Percentiles rank a stretch among this genome's conserved stretches.
Evolutionary conservation across 2,888 invertebrate species (phyloP).

Genomic region (Notocelia uddmanniana): DNA sequence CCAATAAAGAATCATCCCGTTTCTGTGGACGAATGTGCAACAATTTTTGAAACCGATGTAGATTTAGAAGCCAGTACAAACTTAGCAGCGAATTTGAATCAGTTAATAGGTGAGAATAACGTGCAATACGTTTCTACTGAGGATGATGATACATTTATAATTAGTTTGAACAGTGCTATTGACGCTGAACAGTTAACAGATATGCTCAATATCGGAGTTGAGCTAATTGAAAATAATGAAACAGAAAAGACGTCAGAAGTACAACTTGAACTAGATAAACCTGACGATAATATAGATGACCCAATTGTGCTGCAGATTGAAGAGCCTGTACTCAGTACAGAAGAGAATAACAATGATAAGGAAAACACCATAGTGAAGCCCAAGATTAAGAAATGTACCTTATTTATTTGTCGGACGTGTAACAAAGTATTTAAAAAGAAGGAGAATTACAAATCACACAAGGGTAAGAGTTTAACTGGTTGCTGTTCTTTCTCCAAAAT

Average conservation of each 20-base stretch:
- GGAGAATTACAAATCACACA: slow-evolving; percentile 75
- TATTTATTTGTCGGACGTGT: slow-evolving; percentile 70
- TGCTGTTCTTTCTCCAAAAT: not conserved
- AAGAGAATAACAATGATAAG: slow-evolving; percentile 16
- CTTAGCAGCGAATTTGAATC: slow-evolving; percentile 79
- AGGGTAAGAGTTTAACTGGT: slow-evolving; percentile 63
- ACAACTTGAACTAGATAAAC: slow-evolving; percentile 37
- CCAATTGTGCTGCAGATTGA: slow-evolving; percentile 57
- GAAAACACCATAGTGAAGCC: slow-evolving; percentile 45
- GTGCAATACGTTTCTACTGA: slow-evolving; percentile 81
- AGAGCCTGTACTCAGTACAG: slow-evolving; percentile 47
- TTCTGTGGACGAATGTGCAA: slow-evolving; percentile 75
- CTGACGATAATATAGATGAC: slow-evolving; percentile 48
- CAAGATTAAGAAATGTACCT: slow-evolving; percentile 59
- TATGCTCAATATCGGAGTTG: slow-evolving; percentile 77
- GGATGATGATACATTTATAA: slow-evolving; percentile 81
- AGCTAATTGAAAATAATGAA: slow-evolving; percentile 55
- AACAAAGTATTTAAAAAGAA: slow-evolving; percentile 75
- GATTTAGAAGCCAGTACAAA: slow-evolving; percentile 80
- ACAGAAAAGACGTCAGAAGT: slow-evolving; percentile 40
- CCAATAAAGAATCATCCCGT: slow-evolving; percentile 56
- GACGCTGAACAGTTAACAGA: slow-evolving; percentile 78
- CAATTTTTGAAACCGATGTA: slow-evolving; percentile 81
- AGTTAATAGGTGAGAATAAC: slow-evolving; percentile 77
- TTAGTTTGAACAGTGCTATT: slow-evolving; percentile 78